phyloP scores from a whole-genome alignment of 2,113 vertebrate species.

The Ifrita kowaldi region DNA sequence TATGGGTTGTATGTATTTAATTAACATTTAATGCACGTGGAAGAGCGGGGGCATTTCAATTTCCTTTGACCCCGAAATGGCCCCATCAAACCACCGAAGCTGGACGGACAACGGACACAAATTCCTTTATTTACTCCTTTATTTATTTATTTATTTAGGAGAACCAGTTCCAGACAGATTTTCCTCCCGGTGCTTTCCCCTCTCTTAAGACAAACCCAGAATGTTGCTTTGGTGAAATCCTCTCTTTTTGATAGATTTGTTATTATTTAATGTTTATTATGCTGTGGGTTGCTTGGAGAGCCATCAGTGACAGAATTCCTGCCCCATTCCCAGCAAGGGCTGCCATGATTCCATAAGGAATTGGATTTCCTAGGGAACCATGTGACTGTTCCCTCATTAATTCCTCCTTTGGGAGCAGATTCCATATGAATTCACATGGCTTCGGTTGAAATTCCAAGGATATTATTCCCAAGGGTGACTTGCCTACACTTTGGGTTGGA shows the following conservation, averaged over 20 bases:
- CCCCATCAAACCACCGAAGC: not conserved
- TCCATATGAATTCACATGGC: rapidly evolving
- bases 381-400: rapidly evolving
- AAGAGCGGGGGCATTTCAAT: not conserved
- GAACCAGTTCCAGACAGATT: rapidly evolving
- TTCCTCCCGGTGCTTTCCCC: not conserved
- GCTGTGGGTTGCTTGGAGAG: rapidly evolving
- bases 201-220: not conserved
- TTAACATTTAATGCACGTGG: rapidly evolving
- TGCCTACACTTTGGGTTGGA: not conserved
- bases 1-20: rapidly evolving
- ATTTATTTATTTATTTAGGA: not conserved
- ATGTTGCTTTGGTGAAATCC: not conserved
- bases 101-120: not conserved
- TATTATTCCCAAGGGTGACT: not conserved
- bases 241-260: rapidly evolving
- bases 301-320: not conserved
- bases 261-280: not conserved
- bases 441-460: not conserved
- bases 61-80: not conserved
- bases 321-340: not conserved
- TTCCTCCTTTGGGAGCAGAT: not conserved
- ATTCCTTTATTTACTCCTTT: not conserved
- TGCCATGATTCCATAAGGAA: not conserved
- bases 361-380: too few species aligned